Percentiles rank a stretch among this genome's conserved stretches.
Conservation (phyloP, 2,113 vertebrate species). For the Heteronetta atricapilla region DNA sequence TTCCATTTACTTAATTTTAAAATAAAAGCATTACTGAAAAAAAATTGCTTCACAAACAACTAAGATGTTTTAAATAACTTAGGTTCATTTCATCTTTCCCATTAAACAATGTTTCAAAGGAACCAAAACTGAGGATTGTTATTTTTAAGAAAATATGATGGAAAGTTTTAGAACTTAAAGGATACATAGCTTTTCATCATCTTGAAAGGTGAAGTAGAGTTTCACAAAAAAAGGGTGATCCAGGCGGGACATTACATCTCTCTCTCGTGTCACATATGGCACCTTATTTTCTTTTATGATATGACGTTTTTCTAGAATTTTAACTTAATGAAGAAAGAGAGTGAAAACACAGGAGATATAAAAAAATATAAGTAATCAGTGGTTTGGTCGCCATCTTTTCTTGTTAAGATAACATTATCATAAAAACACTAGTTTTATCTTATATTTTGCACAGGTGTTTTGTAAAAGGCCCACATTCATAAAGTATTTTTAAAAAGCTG, state of each 20-base stretch:
- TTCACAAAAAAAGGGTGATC: conserved; percentile 99
- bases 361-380: background rate
- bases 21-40: background rate
- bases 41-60: background rate
- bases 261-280: conserved; percentile 95
- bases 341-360: conserved; percentile 15
- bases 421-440: background rate
- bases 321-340: conserved; percentile 82
- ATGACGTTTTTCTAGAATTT: conserved; percentile 98
- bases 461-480: background rate
- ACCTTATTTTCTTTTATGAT: conserved; percentile 99
- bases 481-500: background rate
- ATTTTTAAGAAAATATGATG: background rate
- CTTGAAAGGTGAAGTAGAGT: conserved; percentile 99
- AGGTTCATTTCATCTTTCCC: background rate
- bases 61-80: background rate
- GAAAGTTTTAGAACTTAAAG: conserved; percentile 68
- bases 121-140: background rate
- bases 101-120: background rate
- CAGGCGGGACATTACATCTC: conserved; percentile 96
- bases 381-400: background rate
- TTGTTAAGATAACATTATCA: background rate
- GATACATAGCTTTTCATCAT: conserved; percentile 99
- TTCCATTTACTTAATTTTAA: background rate
- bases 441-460: background rate